Conservation (phyloP, 2,797 vertebrate species). For the Oreonectes daqikongensis region DNA sequence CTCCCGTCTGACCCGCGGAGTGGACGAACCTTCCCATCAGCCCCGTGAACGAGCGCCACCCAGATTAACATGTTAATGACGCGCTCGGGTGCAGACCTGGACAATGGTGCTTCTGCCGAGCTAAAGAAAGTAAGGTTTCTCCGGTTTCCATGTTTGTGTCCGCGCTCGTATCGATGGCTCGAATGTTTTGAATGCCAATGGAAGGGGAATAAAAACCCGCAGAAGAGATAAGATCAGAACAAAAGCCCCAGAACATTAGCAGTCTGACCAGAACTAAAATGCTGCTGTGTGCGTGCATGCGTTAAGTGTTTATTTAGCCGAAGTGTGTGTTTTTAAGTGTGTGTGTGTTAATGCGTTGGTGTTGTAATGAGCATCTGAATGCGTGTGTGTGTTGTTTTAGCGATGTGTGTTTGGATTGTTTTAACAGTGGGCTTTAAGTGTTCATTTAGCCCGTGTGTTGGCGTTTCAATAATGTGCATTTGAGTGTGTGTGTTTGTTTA, state of each 20-base stretch:
- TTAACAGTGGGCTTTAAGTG: background rate
- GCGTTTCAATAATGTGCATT: conserved; percentile 7
- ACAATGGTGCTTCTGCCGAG: conserved; percentile 46
- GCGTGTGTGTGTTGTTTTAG: background rate
- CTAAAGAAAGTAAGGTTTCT: conserved; percentile 76
- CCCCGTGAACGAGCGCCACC: conserved; percentile 41
- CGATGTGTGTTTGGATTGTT: background rate
- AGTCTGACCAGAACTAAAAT: background rate
- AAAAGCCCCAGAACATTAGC: conserved; percentile 50
- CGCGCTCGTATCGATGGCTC: conserved; percentile 53
- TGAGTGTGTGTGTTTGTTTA: background rate
- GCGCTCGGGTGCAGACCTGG: conserved; percentile 45
- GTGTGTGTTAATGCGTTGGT: conserved; percentile 19
- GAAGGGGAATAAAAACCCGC: conserved; percentile 72
- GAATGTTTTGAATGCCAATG: conserved; percentile 80
- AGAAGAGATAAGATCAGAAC: conserved; percentile 79
- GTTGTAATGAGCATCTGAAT: background rate
- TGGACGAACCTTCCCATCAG: conserved; percentile 58
- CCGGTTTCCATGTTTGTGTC: conserved; percentile 69
- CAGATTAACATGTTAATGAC: conserved; percentile 64
- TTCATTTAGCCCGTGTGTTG: background rate
- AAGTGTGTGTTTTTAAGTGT: conserved; percentile 53
- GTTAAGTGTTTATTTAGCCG: conserved; percentile 58
- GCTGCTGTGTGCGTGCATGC: background rate
- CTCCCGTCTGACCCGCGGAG: conserved; percentile 57